These are phyloP conservation scores for Physocephala rufipes DNA, from an alignment of 2,888 invertebrate species.

Conservation along the genomic window DNA sequence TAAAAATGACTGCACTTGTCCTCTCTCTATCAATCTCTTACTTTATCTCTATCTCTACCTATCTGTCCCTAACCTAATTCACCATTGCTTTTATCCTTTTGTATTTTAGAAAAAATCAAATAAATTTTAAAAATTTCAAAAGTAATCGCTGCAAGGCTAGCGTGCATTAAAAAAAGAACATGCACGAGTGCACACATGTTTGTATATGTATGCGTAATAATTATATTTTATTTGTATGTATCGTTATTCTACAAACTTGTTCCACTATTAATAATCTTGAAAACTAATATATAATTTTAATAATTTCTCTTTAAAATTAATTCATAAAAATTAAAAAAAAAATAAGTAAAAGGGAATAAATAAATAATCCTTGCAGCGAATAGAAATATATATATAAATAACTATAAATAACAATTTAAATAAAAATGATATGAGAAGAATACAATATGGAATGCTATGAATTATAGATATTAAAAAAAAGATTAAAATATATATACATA, in stretches of 20 bases:
- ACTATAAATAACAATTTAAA: slow-evolving; percentile 10
- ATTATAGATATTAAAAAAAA: slow-evolving; percentile 31
- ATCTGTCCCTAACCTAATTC: not conserved
- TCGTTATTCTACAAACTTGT: slow-evolving; percentile 30
- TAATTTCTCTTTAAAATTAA: not conserved
- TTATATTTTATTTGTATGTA: not conserved
- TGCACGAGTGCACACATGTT: not conserved
- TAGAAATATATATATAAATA: slow-evolving; percentile 41
- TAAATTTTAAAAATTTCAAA: not conserved
- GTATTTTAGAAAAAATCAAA: not conserved
- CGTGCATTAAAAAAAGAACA: not conserved
- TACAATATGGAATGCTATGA: slow-evolving; percentile 41
- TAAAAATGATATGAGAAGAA: slow-evolving; percentile 39
- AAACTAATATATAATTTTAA: not conserved
- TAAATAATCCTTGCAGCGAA: not conserved
- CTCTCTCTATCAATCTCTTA: not conserved
- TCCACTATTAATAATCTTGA: slow-evolving; percentile 20
- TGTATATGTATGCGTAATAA: not conserved
- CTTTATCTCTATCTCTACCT: not conserved
- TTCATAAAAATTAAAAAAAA: slow-evolving; percentile 4
- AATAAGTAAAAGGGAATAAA: slow-evolving; percentile 1
- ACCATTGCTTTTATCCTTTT: not conserved
- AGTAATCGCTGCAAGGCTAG: not conserved
- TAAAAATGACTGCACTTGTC: not conserved
- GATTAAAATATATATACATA: slow-evolving; percentile 43